Evolutionary conservation across 1,140 invertebrate genomes (phyloP).

Genomic region (Acromyrmex charruanus): DNA sequence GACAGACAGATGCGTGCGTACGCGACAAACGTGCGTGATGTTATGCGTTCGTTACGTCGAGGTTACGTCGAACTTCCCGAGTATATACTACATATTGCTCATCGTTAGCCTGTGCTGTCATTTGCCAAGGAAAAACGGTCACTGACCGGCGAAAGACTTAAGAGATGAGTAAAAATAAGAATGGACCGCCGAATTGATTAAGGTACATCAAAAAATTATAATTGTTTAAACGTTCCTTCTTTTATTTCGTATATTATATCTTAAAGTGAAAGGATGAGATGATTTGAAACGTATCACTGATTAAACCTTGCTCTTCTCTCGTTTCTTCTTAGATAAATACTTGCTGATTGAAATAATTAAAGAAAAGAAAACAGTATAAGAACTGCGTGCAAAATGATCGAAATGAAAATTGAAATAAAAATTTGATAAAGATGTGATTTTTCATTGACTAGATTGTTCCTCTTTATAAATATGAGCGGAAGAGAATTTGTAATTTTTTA

Average conservation of each 20-base stretch:
- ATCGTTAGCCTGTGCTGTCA: slow-evolving; percentile 1
- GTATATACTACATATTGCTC: background rate
- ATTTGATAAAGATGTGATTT: background rate
- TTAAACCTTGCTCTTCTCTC: background rate
- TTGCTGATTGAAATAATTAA: background rate
- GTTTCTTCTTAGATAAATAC: background rate
- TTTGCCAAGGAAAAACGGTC: background rate
- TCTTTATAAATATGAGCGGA: background rate
- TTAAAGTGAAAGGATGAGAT: background rate
- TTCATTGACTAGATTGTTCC: background rate
- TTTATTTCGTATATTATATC: background rate
- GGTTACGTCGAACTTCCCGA: slow-evolving; percentile 4
- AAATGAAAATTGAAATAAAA: background rate
- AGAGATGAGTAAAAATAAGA: background rate
- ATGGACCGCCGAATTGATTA: background rate
- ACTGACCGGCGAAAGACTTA: background rate
- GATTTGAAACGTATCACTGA: background rate
- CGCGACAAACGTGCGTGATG: background rate
- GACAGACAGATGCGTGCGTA: too few relatives aligned
- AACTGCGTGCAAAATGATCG: background rate
- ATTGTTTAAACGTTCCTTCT: background rate
- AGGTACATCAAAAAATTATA: background rate
- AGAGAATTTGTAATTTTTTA: slow-evolving; percentile 21
- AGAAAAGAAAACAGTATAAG: background rate
- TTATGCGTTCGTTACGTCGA: slow-evolving; percentile 51